Base-by-base conservation (phyloP, 2,888 invertebrate species). In the Nebria salina region DNA sequence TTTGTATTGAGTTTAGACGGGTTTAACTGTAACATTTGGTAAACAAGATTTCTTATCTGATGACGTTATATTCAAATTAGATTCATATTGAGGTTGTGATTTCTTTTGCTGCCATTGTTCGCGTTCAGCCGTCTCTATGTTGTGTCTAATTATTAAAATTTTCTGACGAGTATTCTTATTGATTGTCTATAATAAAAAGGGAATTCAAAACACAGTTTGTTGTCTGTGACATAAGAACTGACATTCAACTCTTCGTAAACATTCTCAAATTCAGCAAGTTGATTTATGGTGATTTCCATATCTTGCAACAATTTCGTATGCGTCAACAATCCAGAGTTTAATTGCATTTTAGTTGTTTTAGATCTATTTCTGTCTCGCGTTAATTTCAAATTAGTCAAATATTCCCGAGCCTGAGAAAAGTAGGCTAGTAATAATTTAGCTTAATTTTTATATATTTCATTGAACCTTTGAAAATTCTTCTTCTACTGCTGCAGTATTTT, bases 311-410 rank as follows among this genome's bases (percentile, higher is more conserved):
- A 85, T 11, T 88, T 87, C 77, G 89, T 88, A 84, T 91, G 90
- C 1, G 90, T 90, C n/a, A 91, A 85, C 42, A 91, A 86, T 13
- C 91, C 91, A 83, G 90, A 89, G 77, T 89, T 89, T 82, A 89
- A 88, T 75, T 88, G 85, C 75, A 91, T 83, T 82, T 87, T 86
- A 34, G 87, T 87, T 70, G 89, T 89, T 83, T 88, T 88, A 15
- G 86, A 86, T 77, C 91, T 86, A 77, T 89, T 87, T 1, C 85
- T 85, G 84, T 91, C 91, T 54, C 90, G 85, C 11, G 88, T 87
- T 83, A 86, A 85, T 84, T 88, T 88, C 65, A 85, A 82, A n/a
- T 81, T 76, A 86, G 90, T 87, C 86, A 91, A 75, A 83, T 87
- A 82, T 87, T 87, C 87, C 76, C 88, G 83, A 65, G 42, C n/a